A percentile compares a stretch with the other conserved stretches of the same genome.
These are phyloP conservation scores for Penaeus chinensis DNA, from an alignment of 1,140 invertebrate genomes.

Conservation along the genomic window DNA sequence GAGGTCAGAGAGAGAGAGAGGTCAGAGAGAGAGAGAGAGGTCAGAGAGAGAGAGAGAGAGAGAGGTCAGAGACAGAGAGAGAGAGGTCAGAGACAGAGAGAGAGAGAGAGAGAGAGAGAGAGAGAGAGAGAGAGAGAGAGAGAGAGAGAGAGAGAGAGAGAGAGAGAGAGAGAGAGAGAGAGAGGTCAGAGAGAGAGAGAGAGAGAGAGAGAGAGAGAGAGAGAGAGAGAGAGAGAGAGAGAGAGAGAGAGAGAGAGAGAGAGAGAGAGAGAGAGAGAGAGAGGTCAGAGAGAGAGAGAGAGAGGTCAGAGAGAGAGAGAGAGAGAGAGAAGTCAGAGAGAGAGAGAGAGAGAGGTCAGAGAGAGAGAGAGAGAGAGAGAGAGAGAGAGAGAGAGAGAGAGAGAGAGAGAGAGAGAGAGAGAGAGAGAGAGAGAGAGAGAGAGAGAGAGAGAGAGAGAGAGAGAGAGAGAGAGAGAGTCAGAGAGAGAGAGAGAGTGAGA, in stretches of 20 bases:
- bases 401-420: neutral
- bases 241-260: constrained; percentile 20
- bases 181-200: neutral
- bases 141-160: too few relatives aligned
- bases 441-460: too few relatives aligned
- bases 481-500: neutral
- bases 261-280: constrained; percentile 22
- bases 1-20: neutral
- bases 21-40: too few relatives aligned
- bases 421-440: too few relatives aligned
- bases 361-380: neutral
- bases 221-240: constrained; percentile 9
- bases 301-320: neutral
- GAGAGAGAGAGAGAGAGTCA: too few relatives aligned
- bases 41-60: too few relatives aligned
- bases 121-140: constrained; percentile 1
- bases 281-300: constrained; percentile 12
- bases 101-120: neutral
- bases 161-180: too few relatives aligned
- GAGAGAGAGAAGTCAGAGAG: too few relatives aligned
- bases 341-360: too few relatives aligned
- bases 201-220: neutral
- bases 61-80: neutral
- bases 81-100: neutral
- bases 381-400: neutral